These are phyloP conservation scores for Mixornis gularis DNA, from an alignment of 2,113 vertebrate species.

Conservation along the genomic window DNA sequence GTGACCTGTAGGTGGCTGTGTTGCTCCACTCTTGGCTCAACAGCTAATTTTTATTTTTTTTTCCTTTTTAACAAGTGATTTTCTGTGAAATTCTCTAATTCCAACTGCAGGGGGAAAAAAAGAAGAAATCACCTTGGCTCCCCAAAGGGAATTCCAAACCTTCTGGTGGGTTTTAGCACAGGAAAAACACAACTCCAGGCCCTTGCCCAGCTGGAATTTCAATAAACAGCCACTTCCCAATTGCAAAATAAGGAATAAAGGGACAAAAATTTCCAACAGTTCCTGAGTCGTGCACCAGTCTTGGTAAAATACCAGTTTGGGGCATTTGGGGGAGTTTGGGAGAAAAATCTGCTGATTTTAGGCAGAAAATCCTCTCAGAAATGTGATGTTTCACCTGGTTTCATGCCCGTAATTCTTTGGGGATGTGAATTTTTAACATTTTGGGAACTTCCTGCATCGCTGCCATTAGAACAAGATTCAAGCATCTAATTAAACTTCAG, in stretches of 20 bases:
- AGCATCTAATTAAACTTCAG: neutral
- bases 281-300: neutral
- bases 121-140: neutral
- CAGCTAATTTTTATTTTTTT: neutral
- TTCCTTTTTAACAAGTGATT: neutral
- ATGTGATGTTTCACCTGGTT: neutral
- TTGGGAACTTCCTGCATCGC: neutral
- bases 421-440: neutral
- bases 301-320: neutral
- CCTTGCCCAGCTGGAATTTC: neutral
- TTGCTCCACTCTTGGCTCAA: conserved; percentile 19
- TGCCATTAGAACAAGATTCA: neutral
- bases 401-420: neutral
- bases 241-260: neutral
- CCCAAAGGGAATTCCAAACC: neutral
- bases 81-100: neutral
- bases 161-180: neutral
- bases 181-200: neutral
- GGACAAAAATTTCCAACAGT: neutral
- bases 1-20: conserved; percentile 39
- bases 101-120: neutral
- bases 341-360: neutral
- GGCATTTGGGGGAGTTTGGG: neutral
- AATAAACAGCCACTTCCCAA: neutral
- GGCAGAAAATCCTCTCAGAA: neutral